Conservation (phyloP, 2,888 invertebrate genomes). For the Dicyrtomina minuta region DNA sequence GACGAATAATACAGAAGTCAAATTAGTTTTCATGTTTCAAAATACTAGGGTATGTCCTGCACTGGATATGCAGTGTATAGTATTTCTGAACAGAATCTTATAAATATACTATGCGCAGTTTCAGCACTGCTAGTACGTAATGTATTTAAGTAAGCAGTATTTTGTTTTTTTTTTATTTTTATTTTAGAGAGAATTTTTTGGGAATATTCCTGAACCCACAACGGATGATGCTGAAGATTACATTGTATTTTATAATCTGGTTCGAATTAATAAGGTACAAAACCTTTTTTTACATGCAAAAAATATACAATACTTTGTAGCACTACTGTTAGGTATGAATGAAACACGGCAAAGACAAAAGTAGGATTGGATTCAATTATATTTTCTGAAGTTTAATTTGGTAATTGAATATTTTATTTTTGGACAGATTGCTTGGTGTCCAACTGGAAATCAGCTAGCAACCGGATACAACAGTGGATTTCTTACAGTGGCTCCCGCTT, state of each 20-base stretch:
- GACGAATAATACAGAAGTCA: neutral
- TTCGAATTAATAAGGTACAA: constrained; percentile 47
- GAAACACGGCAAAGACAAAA: no score
- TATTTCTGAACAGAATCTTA: neutral
- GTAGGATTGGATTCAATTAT: no score
- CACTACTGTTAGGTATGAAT: no score
- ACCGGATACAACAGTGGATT: constrained; percentile 49
- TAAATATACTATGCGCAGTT: neutral
- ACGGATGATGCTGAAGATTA: constrained; percentile 36
- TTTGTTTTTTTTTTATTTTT: neutral
- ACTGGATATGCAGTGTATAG: neutral
- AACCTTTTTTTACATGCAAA: no score
- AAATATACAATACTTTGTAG: no score
- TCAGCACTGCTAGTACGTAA: neutral
- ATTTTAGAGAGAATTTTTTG: constrained; percentile 1
- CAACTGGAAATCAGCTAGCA: constrained; percentile 41
- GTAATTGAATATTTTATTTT: neutral
- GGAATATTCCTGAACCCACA: constrained; percentile 18
- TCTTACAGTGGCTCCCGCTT: constrained; percentile 38
- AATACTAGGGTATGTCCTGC: neutral
- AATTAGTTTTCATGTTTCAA: neutral
- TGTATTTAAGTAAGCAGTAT: no score
- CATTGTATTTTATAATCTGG: constrained; percentile 36
- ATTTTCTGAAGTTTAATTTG: neutral
- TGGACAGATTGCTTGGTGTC: constrained; percentile 46